These are phyloP conservation scores for Diarsia dahlii DNA, from an alignment of 2,888 invertebrate genomes.

Conservation along the genomic window DNA sequence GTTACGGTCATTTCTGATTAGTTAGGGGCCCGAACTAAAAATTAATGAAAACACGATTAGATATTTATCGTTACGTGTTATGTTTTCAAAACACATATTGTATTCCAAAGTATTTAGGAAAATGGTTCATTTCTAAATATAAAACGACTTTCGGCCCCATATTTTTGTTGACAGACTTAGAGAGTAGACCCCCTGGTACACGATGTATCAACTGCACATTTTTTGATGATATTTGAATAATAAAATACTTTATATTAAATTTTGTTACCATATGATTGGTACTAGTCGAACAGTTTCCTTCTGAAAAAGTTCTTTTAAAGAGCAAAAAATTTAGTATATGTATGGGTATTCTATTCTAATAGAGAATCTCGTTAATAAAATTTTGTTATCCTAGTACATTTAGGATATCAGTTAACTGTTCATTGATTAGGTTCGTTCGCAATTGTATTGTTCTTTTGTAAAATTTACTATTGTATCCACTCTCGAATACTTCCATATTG, in stretches of 20 bases:
- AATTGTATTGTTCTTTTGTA: background rate
- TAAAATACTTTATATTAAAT: too few relatives aligned
- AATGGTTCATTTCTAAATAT: too few relatives aligned
- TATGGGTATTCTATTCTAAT: background rate
- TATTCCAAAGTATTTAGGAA: too few relatives aligned
- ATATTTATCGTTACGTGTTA: too few relatives aligned
- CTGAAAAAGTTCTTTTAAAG: background rate
- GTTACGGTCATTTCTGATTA: too few relatives aligned
- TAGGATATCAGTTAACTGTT: conserved; percentile 6
- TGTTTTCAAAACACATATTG: too few relatives aligned
- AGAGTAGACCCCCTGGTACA: background rate
- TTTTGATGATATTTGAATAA: background rate
- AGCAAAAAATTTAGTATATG: background rate
- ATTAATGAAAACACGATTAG: too few relatives aligned
- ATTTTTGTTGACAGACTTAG: too few relatives aligned
- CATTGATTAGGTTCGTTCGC: conserved; percentile 15
- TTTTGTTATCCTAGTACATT: conserved; percentile 1
- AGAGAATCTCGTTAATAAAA: conserved; percentile 22
- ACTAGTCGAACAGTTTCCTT: conserved; percentile 19
- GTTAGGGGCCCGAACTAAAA: too few relatives aligned
- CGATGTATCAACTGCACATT: background rate
- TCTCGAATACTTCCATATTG: background rate
- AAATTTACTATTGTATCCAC: background rate
- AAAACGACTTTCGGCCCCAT: too few relatives aligned
- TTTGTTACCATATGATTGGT: conserved; percentile 16